Evolutionary conservation across 2,888 invertebrate genomes (phyloP), one percentile per base, ranked within the genome.

Genomic region (Nomada hirtipes): DNA sequence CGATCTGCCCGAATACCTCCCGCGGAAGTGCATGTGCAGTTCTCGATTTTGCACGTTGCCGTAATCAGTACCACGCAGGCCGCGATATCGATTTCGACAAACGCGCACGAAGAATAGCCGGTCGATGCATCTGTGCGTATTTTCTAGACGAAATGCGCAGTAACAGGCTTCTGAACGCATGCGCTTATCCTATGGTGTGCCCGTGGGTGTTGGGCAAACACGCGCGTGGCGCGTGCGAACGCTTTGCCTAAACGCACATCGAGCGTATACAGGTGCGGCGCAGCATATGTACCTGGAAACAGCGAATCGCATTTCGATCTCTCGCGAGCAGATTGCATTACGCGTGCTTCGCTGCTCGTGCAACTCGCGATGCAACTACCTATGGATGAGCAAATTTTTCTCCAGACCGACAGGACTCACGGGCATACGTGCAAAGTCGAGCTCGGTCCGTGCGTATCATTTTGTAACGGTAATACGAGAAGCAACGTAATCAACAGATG

Each of bases 71-170:
- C 50, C 82, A 83, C 71, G 82, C 86, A 63, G 75, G 47, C 70
- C 79, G 83, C 76, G 83, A n/a, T 87, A 87, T 87, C 85, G 87
- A 87, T 87, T 87, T 87, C 85, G 78, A 72, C 86, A 87, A 87
- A 86, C 86, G 77, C 79, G 83, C 73, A 74, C 60, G 83, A 86
- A 86, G 85, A 87, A 85, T 78, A 82, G 83, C 59, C 60, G 73
- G 36, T 20, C 26, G 44, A 29, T 18, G 57, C 20, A 60, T 50
- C 36, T 42, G 64, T 69, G 78, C 70, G 67, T 52, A 55, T 82
- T 81, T 77, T 82, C 59, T 81, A 59, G 70, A 72, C 67, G 64
- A 70, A 76, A 78, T 63, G 79, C 85, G 82, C 79, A 76, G 79
- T 52, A 57, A 60, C 79, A 50, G 36, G 23, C 42, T 20, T 18